phyloP scores from a whole-genome alignment of 2,113 vertebrate genomes.

The Trematocara nigrifrons region DNA sequence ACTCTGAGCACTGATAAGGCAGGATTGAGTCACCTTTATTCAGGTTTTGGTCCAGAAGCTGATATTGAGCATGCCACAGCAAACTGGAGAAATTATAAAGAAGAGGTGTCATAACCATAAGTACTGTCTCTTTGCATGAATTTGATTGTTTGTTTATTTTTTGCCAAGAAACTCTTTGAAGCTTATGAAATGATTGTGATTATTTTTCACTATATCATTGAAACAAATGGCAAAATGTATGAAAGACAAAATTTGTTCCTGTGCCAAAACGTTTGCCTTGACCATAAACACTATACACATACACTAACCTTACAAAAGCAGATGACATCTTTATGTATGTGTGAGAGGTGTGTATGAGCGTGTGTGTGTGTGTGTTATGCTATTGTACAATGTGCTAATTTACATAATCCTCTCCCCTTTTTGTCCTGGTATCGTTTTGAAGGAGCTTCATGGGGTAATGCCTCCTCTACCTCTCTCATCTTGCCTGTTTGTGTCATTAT shows the following conservation, averaged over 20 bases:
- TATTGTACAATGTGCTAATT: conserved; percentile 42
- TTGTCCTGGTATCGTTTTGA: conserved; percentile 78
- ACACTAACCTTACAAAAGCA: background rate
- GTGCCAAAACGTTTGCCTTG: background rate
- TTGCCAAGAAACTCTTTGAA: background rate
- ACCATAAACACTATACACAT: background rate
- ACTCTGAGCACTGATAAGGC: background rate
- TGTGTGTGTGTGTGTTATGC: background rate
- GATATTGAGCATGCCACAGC: background rate
- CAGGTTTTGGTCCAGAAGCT: background rate
- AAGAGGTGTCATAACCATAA: background rate
- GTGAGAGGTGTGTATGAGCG: background rate
- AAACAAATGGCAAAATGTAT: background rate
- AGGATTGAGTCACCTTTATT: background rate
- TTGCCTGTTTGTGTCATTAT: conserved; percentile 32
- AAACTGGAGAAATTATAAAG: background rate
- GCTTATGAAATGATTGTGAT: background rate
- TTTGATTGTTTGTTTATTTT: background rate
- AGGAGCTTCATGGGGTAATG: conserved; percentile 99
- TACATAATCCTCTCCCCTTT: conserved; percentile 80
- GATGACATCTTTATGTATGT: background rate
- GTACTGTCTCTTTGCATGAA: background rate
- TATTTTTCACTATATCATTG: background rate
- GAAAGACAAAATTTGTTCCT: background rate
- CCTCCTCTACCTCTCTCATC: conserved; percentile 67